Evolutionary conservation across 2,888 invertebrate genomes (phyloP), one percentile per base, ranked within the genome.

Genomic region (Volucella bombylans): DNA sequence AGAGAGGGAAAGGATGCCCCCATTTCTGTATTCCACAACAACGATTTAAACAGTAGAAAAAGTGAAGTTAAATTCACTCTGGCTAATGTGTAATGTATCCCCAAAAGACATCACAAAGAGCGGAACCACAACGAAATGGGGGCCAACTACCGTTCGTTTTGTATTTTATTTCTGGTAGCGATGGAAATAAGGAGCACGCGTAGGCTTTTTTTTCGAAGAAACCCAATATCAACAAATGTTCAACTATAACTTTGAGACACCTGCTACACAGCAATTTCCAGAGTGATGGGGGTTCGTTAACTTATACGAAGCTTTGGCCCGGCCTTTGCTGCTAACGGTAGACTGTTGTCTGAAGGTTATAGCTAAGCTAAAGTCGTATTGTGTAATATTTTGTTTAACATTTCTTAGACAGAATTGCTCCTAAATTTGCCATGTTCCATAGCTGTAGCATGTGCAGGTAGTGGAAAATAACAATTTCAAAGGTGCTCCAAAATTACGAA

Each of bases 401-500:
- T n/a, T 49, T 49, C 57, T 62, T 4, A 31, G 45, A 52, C 38
- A 41, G 68, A 15, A 68, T 61, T 41, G 39, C 45, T 69, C 68
- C 47, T 62, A 69, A 68, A 77, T 77, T 77, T 23, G 52, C 55
- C 31, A 31, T 31, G 31, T 1, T 31, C 31, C 31, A 6, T 69
- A n/a, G 61, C 41, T 43, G 68, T 47, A 69, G 62, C 69, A 69
- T 68, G 69, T 77, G 77, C 68, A 55, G 15, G 55, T 55, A 49
- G 77, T 69, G 49, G 62, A 77, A 76, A 77, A 77, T 77, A 77
- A 69, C 68, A 61, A 62, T 69, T 77, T 77, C 62, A 47, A 68
- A 54, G 61, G 68, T 69, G 47, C 62, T 55, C 14, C 52, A 61
- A 65, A 65, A 74, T 74, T 74, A 74, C 65, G 43, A 65, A 74